These are phyloP conservation scores for Taurulus bubalis DNA, from an alignment of 2,113 vertebrate genomes.

Conservation along the genomic window DNA sequence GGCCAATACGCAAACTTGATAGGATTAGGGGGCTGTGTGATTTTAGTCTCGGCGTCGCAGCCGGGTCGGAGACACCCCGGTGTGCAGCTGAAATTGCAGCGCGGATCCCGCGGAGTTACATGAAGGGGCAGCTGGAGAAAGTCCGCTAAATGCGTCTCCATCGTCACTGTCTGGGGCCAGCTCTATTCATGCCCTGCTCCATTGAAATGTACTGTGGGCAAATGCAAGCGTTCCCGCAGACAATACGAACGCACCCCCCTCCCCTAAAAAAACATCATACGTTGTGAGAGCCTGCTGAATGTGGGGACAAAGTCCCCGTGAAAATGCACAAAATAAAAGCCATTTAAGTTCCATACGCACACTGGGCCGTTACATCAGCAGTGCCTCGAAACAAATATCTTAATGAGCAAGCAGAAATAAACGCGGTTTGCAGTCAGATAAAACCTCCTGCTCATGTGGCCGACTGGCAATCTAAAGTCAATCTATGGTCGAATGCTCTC, in stretches of 20 bases:
- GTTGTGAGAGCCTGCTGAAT: neutral
- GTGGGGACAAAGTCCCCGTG: conserved; percentile 15
- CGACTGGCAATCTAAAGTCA: conserved; percentile 57
- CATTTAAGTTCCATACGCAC: conserved; percentile 10
- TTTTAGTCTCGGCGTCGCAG: conserved; percentile 50
- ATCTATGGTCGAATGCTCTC: conserved; percentile 14
- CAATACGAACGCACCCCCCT: neutral
- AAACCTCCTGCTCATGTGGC: conserved; percentile 34
- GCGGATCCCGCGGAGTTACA: conserved; percentile 70
- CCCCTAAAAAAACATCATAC: neutral
- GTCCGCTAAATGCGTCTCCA: conserved; percentile 59
- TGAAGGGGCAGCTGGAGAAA: conserved; percentile 65
- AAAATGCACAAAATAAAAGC: conserved; percentile 33
- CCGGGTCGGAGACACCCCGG: conserved; percentile 61
- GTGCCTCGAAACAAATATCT: neutral
- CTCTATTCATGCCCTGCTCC: neutral
- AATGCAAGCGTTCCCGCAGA: neutral
- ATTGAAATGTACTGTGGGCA: conserved; percentile 12
- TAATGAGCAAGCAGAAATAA: conserved; percentile 46
- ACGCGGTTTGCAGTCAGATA: conserved; percentile 45
- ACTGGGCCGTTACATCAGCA: conserved; percentile 3
- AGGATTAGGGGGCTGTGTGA: conserved; percentile 53
- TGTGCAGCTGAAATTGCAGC: conserved; percentile 68
- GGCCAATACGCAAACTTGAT: conserved; percentile 64
- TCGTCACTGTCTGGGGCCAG: conserved; percentile 46